Percentiles rank a stretch among this genome's conserved stretches.
Evolutionary conservation across 2,113 vertebrate species (phyloP).

Genomic region (Otolemur garnettii): DNA sequence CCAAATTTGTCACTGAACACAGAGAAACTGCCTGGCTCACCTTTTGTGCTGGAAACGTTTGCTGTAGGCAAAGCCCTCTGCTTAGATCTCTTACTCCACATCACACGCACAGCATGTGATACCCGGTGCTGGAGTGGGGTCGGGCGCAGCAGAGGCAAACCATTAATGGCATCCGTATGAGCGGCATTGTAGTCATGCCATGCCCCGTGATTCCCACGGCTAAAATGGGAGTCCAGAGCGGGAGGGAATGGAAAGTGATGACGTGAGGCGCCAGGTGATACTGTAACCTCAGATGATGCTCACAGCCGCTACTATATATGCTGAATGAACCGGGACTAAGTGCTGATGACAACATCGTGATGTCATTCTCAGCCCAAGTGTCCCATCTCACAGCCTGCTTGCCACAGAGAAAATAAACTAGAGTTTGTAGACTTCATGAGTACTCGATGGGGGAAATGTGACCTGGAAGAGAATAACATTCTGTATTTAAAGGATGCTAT

Average conservation of each 20-base stretch:
- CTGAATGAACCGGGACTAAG: neutral
- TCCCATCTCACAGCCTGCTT: fast-evolving
- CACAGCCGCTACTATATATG: neutral
- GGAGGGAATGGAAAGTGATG: slow-evolving; percentile 69
- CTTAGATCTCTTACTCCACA: neutral
- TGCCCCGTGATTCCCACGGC: slow-evolving; percentile 31
- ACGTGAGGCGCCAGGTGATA: neutral
- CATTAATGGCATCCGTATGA: neutral
- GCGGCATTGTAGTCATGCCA: slow-evolving; percentile 26
- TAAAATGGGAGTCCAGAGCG: slow-evolving; percentile 60
- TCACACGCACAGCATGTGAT: neutral
- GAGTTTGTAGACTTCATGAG: neutral
- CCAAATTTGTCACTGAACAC: neutral
- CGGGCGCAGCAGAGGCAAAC: neutral
- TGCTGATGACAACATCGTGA: neutral
- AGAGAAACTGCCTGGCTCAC: neutral
- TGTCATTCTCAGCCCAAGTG: neutral
- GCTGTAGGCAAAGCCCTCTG: neutral
- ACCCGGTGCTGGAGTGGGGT: neutral
- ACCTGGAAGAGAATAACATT: neutral
- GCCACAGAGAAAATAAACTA: neutral
- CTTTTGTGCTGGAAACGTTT: neutral
- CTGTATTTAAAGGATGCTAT: neutral
- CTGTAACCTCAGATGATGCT: neutral
- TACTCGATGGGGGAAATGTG: neutral